phyloP scores from a whole-genome alignment of 2,113 vertebrate species.

The Lamprotornis superbus region DNA sequence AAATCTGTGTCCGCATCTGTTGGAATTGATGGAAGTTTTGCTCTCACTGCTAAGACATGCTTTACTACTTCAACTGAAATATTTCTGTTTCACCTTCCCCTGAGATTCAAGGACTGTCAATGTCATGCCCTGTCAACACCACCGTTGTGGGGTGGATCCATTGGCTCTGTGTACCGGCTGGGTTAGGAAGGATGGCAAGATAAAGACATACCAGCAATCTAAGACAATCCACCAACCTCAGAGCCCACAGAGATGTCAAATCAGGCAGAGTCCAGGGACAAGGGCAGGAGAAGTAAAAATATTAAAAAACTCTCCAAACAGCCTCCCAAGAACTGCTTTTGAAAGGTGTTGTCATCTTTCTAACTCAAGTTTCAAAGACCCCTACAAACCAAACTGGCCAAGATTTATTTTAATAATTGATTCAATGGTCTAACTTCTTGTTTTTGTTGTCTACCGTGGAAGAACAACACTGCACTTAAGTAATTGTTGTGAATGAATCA shows the following conservation, averaged over 20 bases:
- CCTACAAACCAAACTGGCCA: not conserved
- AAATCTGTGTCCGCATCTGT: not conserved
- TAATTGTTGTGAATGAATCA: not conserved
- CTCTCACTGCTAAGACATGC: not conserved
- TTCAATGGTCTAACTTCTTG: not conserved
- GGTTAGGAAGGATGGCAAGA: not conserved
- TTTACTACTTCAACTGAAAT: not conserved
- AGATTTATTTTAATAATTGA: not conserved
- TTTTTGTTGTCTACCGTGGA: not conserved
- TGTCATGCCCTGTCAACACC: not conserved
- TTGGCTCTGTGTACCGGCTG: not conserved
- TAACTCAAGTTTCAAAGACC: not conserved
- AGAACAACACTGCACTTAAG: not conserved
- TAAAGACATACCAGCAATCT: not conserved
- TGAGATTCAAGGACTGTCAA: not conserved
- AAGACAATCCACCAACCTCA: not conserved
- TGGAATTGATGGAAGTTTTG: not conserved
- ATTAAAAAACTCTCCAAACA: accelerated
- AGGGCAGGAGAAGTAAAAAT: not conserved
- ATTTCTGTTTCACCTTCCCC: not conserved
- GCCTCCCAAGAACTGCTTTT: not conserved
- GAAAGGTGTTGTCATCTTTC: not conserved
- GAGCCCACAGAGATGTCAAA: not conserved
- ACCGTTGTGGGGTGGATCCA: not conserved
- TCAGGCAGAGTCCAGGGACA: not conserved